A percentile compares a stretch with the other conserved stretches of the same genome.
Evolutionary conservation across 2,888 invertebrate genomes (phyloP).

Genomic region (Zonitis immaculata): DNA sequence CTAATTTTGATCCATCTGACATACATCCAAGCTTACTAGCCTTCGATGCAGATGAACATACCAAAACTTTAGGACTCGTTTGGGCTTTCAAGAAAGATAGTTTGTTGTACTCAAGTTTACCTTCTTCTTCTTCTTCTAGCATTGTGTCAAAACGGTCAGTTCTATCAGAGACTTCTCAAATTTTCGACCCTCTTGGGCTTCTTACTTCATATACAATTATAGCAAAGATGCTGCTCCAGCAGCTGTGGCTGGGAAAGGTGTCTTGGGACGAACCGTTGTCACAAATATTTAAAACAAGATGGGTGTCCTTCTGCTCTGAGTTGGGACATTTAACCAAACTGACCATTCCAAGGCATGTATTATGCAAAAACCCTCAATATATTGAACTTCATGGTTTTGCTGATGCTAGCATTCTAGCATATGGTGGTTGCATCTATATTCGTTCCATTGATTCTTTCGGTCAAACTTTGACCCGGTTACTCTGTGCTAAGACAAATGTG

Average conservation of each 20-base stretch:
- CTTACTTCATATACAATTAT: conserved; percentile 5
- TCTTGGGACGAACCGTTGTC: conserved; percentile 17
- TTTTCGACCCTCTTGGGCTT: conserved; percentile 15
- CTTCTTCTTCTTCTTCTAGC: too few relatives aligned
- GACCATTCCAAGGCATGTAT: too few relatives aligned
- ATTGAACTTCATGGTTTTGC: conserved; percentile 13
- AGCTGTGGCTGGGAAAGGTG: conserved; percentile 14
- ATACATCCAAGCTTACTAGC: too few relatives aligned
- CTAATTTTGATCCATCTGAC: too few relatives aligned
- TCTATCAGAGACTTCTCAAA: conserved; percentile 9
- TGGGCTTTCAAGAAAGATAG: too few relatives aligned
- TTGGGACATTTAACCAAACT: too few relatives aligned
- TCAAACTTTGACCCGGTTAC: not conserved
- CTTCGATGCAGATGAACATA: too few relatives aligned
- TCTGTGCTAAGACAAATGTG: conserved; percentile 14
- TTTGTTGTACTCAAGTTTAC: too few relatives aligned
- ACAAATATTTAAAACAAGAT: conserved; percentile 6
- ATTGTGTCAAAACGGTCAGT: conserved; percentile 9
- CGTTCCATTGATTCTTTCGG: not conserved
- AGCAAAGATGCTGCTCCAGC: conserved; percentile 13
- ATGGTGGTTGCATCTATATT: conserved; percentile 8
- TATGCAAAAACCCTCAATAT: too few relatives aligned
- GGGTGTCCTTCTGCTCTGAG: conserved; percentile 8
- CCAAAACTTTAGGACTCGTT: too few relatives aligned
- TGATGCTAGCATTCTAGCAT: conserved; percentile 1